Evolutionary conservation across 2,797 vertebrate genomes (phyloP).

Genomic region (Mergus octosetaceus): DNA sequence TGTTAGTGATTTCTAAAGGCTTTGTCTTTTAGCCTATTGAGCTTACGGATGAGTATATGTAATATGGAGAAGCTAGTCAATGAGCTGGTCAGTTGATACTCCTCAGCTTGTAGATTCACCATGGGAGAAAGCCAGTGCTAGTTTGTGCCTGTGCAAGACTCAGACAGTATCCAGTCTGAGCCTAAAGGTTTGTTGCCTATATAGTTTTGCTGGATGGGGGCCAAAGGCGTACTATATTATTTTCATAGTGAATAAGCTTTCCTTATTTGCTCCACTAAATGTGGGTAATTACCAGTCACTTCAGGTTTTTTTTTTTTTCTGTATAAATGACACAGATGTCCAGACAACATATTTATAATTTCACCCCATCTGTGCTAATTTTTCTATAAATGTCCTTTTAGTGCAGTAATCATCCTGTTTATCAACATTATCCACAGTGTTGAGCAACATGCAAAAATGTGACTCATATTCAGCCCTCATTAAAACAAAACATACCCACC

Average conservation of each 20-base stretch:
- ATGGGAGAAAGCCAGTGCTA: not conserved
- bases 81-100: not conserved
- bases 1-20: not conserved
- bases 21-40: not conserved
- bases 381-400: slow-evolving; percentile 58
- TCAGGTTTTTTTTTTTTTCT: slow-evolving; percentile 47
- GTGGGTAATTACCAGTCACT: slow-evolving; percentile 63
- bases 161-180: not conserved
- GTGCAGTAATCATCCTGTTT: slow-evolving; percentile 50
- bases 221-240: slow-evolving; percentile 48
- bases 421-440: slow-evolving; percentile 55
- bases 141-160: not conserved
- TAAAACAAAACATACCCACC: slow-evolving; percentile 26
- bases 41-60: not conserved
- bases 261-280: slow-evolving; percentile 49
- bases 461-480: slow-evolving; percentile 43
- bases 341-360: slow-evolving; percentile 61
- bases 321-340: slow-evolving; percentile 69
- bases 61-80: not conserved
- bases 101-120: not conserved
- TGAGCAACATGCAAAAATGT: slow-evolving; percentile 57
- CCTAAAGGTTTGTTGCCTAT: not conserved
- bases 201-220: slow-evolving; percentile 23
- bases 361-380: slow-evolving; percentile 66
- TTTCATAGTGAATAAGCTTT: slow-evolving; percentile 57